A percentile compares a stretch with the other conserved stretches of the same genome.
Evolutionary conservation across 2,797 vertebrate species (phyloP).

Genomic region (Pteronotus mesoamericanus): DNA sequence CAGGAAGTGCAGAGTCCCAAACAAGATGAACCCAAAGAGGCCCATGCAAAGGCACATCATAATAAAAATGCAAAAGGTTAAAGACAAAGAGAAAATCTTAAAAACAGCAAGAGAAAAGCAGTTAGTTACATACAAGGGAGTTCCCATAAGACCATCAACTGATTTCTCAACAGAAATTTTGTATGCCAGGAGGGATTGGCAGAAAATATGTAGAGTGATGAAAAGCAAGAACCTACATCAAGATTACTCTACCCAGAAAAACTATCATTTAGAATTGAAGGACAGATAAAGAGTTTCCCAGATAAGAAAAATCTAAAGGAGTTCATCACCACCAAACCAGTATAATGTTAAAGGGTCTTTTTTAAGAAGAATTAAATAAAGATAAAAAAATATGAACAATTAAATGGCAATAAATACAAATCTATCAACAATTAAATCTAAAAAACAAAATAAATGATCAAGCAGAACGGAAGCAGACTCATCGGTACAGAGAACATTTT

Average conservation of each 20-base stretch:
- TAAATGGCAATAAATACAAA: neutral
- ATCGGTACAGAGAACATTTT: neutral
- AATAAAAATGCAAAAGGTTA: neutral
- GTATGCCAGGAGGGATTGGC: neutral
- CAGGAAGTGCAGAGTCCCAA: neutral
- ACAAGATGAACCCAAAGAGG: neutral
- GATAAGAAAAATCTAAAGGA: neutral
- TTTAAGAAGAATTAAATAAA: neutral
- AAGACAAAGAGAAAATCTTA: neutral
- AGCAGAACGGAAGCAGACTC: neutral
- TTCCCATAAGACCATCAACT: neutral
- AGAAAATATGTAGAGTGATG: neutral
- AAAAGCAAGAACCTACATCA: neutral
- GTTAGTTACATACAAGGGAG: neutral
- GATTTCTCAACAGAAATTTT: neutral
- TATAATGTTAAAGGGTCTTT: neutral
- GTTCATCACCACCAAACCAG: neutral
- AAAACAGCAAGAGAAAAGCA: neutral
- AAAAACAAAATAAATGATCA: neutral
- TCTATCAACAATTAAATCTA: neutral
- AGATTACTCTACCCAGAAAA: neutral
- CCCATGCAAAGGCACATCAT: neutral
- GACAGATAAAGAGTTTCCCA: neutral
- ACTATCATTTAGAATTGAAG: neutral
- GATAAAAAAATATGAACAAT: neutral